phyloP scores from a whole-genome alignment of 2,888 invertebrate genomes.

The Philonicus albiceps region DNA sequence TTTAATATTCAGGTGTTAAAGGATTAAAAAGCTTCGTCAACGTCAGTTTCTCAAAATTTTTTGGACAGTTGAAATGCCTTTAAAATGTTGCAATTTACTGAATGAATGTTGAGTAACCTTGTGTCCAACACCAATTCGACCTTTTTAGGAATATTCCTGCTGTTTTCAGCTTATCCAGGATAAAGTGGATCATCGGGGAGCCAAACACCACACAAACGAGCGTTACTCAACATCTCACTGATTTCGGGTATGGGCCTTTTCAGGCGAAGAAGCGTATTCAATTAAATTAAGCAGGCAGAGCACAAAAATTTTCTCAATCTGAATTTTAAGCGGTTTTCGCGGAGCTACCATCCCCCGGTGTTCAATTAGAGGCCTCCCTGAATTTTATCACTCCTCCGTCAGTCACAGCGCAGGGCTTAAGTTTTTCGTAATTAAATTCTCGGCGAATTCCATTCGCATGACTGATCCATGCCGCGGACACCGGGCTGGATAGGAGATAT shows the following conservation, averaged over 20 bases:
- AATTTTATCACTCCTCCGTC: constrained; percentile 14
- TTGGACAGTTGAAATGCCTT: not conserved
- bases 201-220: not conserved
- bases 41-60: not conserved
- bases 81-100: not conserved
- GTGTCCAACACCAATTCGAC: not conserved
- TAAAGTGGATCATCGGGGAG: not conserved
- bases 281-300: constrained; percentile 16
- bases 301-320: constrained; percentile 13
- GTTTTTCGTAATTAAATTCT: constrained; percentile 37
- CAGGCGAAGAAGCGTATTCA: not conserved
- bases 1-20: not conserved
- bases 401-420: constrained; percentile 13
- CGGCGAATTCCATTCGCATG: constrained; percentile 28
- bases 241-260: not conserved
- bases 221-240: not conserved
- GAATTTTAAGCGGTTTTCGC: constrained; percentile 30
- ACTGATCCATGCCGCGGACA: not conserved
- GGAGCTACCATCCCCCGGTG: not conserved
- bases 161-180: not conserved
- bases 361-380: not conserved
- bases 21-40: not conserved
- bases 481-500: not conserved
- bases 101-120: not conserved
- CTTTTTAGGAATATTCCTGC: not conserved